Evolutionary conservation across 2,113 vertebrate species (phyloP).

Genomic region (Scortum barcoo): DNA sequence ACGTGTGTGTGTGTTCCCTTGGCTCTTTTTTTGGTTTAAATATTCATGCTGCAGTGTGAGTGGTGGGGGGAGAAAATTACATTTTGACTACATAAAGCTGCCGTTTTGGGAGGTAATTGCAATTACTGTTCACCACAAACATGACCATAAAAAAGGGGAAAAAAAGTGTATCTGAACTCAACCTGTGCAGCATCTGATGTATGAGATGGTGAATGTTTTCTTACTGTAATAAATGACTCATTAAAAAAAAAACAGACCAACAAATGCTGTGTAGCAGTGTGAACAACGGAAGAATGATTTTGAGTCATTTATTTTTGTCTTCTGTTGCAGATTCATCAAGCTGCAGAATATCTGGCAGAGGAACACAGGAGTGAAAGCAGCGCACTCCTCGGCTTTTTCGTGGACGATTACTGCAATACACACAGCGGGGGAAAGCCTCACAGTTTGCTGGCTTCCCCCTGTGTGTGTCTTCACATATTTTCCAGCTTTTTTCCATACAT

Average conservation of each 20-base stretch:
- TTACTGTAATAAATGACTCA: constrained; percentile 9
- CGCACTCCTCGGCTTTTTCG: constrained; percentile 52
- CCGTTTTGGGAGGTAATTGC: not conserved
- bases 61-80: not conserved
- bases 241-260: not conserved
- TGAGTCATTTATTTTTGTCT: constrained; percentile 44
- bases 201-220: not conserved
- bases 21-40: constrained; percentile 1
- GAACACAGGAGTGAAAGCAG: constrained; percentile 38
- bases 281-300: constrained; percentile 20
- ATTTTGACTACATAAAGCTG: not conserved
- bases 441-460: constrained; percentile 36
- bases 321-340: constrained; percentile 33
- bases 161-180: not conserved
- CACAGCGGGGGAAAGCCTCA: constrained; percentile 43
- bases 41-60: constrained; percentile 14
- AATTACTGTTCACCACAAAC: constrained; percentile 4
- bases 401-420: constrained; percentile 37
- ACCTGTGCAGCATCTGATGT: not conserved
- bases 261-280: not conserved
- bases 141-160: not conserved
- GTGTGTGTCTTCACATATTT: constrained; percentile 5
- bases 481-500: not conserved
- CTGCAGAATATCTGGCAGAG: constrained; percentile 52
- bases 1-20: constrained; percentile 24